phyloP scores from a whole-genome alignment of 1,140 invertebrate genomes.

The Ectropis grisescens region DNA sequence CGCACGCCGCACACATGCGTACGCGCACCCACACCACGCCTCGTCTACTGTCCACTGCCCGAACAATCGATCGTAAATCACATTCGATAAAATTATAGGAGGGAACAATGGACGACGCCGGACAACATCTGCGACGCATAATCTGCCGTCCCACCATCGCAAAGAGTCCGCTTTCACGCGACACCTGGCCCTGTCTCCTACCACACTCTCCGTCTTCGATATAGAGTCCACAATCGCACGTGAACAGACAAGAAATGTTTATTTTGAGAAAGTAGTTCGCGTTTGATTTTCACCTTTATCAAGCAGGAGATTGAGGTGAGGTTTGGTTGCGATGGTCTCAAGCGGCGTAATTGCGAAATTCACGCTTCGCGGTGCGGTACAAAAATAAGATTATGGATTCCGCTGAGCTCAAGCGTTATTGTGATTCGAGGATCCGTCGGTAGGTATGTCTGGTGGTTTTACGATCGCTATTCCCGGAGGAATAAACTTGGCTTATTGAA shows the following conservation, averaged over 20 bases:
- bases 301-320: conserved; percentile 22
- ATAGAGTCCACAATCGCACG: conserved; percentile 65
- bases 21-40: conserved; percentile 43
- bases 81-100: conserved; percentile 68
- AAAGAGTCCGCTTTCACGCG: conserved; percentile 53
- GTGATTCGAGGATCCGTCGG: conserved; percentile 68
- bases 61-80: conserved; percentile 70
- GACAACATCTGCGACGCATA: conserved; percentile 42
- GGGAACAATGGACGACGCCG: conserved; percentile 59
- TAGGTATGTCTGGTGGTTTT: conserved; percentile 64
- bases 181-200: conserved; percentile 27
- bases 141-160: conserved; percentile 38
- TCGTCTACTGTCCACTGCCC: conserved; percentile 49
- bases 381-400: conserved; percentile 71
- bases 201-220: conserved; percentile 52
- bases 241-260: conserved; percentile 63
- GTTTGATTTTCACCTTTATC: conserved; percentile 34
- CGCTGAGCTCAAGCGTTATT: conserved; percentile 64
- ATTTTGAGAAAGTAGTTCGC: conserved; percentile 46
- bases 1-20: conserved; percentile 50
- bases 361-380: conserved; percentile 66
- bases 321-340: conserved; percentile 23
- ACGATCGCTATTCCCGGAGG: conserved; percentile 65
- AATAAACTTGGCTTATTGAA: conserved; percentile 66
- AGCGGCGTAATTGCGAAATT: conserved; percentile 65